Conservation (phyloP, 2,113 vertebrate species). For the Parus major region DNA sequence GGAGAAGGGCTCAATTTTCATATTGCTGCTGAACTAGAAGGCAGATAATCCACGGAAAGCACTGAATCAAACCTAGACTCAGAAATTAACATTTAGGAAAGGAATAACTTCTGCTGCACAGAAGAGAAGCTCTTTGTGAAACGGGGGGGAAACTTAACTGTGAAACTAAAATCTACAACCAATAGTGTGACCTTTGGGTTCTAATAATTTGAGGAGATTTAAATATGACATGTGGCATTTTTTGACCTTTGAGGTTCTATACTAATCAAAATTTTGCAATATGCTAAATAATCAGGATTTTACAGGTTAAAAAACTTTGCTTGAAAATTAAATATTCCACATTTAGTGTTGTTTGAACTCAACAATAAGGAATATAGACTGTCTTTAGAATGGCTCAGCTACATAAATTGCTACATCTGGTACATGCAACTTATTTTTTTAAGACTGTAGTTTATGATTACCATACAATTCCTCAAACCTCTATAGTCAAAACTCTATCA, state of each 20-base stretch:
- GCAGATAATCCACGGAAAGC: not conserved
- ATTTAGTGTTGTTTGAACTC: not conserved
- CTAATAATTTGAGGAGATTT: conserved; percentile 30
- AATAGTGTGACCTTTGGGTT: conserved; percentile 46
- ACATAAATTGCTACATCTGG: not conserved
- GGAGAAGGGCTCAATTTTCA: not conserved
- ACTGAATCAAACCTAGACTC: not conserved
- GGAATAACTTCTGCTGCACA: not conserved
- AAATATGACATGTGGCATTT: conserved; percentile 22
- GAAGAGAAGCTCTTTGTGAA: conserved; percentile 30
- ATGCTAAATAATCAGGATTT: not conserved
- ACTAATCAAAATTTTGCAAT: not conserved
- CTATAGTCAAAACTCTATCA: not conserved
- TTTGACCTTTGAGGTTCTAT: conserved; percentile 43
- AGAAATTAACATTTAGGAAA: conserved; percentile 56
- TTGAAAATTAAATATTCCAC: not conserved
- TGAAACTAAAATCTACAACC: conserved; percentile 1
- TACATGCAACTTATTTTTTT: not conserved
- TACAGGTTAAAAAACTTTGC: conserved; percentile 29
- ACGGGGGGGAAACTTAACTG: not conserved
- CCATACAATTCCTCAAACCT: not conserved
- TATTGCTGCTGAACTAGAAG: not conserved
- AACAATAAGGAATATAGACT: not conserved
- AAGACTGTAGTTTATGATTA: not conserved
- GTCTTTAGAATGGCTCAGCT: not conserved